Evolutionary conservation across 1,140 invertebrate genomes (phyloP).

Genomic region (Drosophila burlai): DNA sequence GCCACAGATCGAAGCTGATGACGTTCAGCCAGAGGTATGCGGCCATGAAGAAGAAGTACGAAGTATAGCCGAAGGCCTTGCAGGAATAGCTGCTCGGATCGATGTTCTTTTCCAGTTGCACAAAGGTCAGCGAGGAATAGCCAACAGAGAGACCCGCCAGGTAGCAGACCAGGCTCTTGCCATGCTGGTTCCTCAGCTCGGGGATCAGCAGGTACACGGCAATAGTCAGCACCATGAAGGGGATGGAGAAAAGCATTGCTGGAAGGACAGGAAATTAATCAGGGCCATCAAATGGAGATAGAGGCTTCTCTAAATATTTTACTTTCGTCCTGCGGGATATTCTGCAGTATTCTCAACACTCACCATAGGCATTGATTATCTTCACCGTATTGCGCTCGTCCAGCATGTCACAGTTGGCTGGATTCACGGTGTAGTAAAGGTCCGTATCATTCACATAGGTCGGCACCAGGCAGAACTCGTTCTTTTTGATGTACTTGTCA

Average conservation of each 20-base stretch:
- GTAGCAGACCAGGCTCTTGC: slow-evolving; percentile 91
- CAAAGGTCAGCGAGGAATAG: slow-evolving; percentile 87
- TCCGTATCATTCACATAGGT: slow-evolving; percentile 61
- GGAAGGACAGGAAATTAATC: slow-evolving; percentile 4
- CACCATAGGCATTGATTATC: slow-evolving; percentile 77
- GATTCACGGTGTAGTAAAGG: slow-evolving; percentile 60
- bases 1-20: slow-evolving; percentile 92
- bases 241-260: slow-evolving; percentile 90
- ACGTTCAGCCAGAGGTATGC: slow-evolving; percentile 93
- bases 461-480: slow-evolving; percentile 72
- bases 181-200: slow-evolving; percentile 90
- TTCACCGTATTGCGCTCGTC: slow-evolving; percentile 62
- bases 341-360: slow-evolving; percentile 13
- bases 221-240: slow-evolving; percentile 90
- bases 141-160: slow-evolving; percentile 88
- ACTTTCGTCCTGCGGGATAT: no score
- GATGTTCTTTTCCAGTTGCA: slow-evolving; percentile 85
- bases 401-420: slow-evolving; percentile 69
- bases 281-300: no score
- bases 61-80: slow-evolving; percentile 86
- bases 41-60: slow-evolving; percentile 91
- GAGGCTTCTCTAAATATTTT: no score
- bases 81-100: slow-evolving; percentile 42
- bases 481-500: slow-evolving; percentile 50
- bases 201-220: slow-evolving; percentile 90